A percentile compares a stretch with the other conserved stretches of the same genome.
phyloP scores from a whole-genome alignment of 2,888 invertebrate genomes.

The Seira sanloemensis region DNA sequence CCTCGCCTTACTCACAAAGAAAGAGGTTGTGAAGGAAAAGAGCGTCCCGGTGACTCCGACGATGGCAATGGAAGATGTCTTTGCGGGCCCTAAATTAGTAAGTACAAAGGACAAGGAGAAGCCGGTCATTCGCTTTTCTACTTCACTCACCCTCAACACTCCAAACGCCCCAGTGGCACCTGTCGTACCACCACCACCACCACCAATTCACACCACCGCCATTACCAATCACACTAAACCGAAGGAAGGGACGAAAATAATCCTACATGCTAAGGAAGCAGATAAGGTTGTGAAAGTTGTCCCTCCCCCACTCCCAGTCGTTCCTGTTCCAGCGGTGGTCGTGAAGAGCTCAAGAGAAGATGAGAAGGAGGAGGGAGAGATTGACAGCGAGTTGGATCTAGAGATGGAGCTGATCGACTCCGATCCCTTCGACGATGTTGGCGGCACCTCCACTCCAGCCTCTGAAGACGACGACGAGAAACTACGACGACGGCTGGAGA shows the following conservation, averaged over 20 bases:
- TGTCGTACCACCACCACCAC: background rate
- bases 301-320: background rate
- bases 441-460: constrained; percentile 30
- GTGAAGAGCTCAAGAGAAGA: no score
- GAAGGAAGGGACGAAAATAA: background rate
- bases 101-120: constrained; percentile 65
- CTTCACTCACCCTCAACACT: constrained; percentile 29
- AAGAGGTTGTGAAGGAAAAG: constrained; percentile 14
- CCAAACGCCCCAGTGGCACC: background rate
- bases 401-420: background rate
- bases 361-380: constrained; percentile 31
- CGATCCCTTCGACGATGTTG: background rate
- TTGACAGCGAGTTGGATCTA: background rate
- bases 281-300: background rate
- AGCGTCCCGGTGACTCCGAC: background rate
- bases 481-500: constrained; percentile 57
- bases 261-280: background rate
- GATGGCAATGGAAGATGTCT: constrained; percentile 35
- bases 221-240: background rate
- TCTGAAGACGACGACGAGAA: constrained; percentile 55
- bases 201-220: background rate
- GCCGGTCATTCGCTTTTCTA: constrained; percentile 61
- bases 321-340: background rate
- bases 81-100: constrained; percentile 41
- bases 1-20: constrained; percentile 8